phyloP scores from a whole-genome alignment of 2,888 invertebrate species.

The Odontocolon sp. region DNA sequence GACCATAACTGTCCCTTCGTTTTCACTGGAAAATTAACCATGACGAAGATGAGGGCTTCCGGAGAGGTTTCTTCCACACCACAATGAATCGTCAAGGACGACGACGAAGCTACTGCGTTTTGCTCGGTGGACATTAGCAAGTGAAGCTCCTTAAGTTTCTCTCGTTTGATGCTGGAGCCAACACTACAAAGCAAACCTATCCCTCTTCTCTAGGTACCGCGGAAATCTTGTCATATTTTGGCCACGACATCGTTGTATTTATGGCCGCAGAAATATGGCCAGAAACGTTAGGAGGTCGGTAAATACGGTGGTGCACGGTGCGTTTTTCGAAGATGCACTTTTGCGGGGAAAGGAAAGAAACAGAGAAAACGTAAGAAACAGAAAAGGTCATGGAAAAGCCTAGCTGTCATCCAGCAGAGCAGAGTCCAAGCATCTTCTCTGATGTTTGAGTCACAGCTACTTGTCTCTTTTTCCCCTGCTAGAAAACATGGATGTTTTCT shows the following conservation, averaged over 20 bases:
- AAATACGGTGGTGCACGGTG: conserved; percentile 66
- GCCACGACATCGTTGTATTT: conserved; percentile 77
- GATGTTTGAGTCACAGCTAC: conserved; percentile 21
- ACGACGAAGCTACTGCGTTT: conserved; percentile 39
- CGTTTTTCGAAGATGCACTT: conserved; percentile 44
- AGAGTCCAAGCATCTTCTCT: conserved; percentile 16
- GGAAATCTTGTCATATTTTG: conserved; percentile 76
- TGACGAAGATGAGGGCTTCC: conserved; percentile 66
- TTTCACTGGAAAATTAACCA: conserved; percentile 62
- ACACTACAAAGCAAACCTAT: conserved; percentile 3
- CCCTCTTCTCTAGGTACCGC: conserved; percentile 33
- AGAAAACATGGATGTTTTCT: conserved; percentile 31
- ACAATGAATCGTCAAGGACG: conserved; percentile 69
- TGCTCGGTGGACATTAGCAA: not conserved
- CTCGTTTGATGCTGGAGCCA: conserved; percentile 23
- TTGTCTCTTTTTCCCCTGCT: conserved; percentile 5
- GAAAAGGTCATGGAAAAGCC: not conserved
- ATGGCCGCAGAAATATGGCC: conserved; percentile 77
- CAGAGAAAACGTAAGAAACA: not conserved
- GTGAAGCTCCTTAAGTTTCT: conserved; percentile 46
- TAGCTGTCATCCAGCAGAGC: conserved; percentile 7
- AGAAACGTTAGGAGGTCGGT: conserved; percentile 77
- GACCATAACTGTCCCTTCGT: conserved; percentile 34
- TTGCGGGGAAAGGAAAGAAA: conserved; percentile 16
- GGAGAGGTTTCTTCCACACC: conserved; percentile 52